phyloP scores from a whole-genome alignment of 2,797 vertebrate species.

The Gambusia yucatana region DNA sequence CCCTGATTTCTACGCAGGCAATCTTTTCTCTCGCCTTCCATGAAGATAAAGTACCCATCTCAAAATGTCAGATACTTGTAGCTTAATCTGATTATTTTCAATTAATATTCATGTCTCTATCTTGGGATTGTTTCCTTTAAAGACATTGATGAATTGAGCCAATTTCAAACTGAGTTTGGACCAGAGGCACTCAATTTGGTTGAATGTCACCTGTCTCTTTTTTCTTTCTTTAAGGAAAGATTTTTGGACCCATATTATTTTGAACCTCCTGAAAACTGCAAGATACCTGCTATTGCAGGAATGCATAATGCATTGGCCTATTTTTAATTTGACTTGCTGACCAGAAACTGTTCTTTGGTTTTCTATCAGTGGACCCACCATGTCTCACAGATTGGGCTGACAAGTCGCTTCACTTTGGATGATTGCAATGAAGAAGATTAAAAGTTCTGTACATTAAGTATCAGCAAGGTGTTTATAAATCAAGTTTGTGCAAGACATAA shows the following conservation, averaged over 20 bases:
- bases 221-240: background rate
- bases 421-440: background rate
- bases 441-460: background rate
- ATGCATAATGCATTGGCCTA: background rate
- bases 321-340: background rate
- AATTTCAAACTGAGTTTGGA: constrained; percentile 89
- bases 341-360: background rate
- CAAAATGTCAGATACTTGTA: constrained; percentile 94
- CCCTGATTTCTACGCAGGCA: constrained; percentile 86
- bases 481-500: background rate
- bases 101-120: constrained; percentile 98
- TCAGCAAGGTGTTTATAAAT: background rate
- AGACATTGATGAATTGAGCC: constrained; percentile 98
- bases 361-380: background rate
- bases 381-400: background rate
- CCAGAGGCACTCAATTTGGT: constrained; percentile 89
- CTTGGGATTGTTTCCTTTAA: constrained; percentile 87
- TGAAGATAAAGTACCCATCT: constrained; percentile 98
- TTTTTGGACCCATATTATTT: constrained; percentile 73
- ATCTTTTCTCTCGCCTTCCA: constrained; percentile 82
- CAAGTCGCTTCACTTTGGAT: background rate
- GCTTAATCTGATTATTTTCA: constrained; percentile 99
- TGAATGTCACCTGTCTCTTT: constrained; percentile 85
- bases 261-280: constrained; percentile 80
- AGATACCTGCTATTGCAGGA: no score